phyloP scores from a whole-genome alignment of 1,140 invertebrate species.

The Apis florea region DNA sequence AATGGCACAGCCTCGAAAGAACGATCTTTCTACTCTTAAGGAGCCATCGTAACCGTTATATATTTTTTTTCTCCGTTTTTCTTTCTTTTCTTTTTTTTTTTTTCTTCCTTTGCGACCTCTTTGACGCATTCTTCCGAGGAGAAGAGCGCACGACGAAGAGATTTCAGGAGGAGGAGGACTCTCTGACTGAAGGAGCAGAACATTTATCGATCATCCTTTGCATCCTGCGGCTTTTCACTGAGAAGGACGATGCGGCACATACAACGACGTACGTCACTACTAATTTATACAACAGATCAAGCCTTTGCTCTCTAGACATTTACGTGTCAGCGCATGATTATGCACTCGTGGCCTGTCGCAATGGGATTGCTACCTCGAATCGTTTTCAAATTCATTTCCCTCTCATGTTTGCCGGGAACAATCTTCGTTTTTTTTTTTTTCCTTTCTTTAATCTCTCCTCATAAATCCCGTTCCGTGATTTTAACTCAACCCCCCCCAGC shows the following conservation, averaged over 20 bases:
- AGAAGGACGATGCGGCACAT: constrained; percentile 64
- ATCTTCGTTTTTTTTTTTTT: neutral
- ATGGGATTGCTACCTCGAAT: constrained; percentile 28
- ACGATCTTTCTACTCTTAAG: neutral
- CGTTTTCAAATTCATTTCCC: too few relatives aligned
- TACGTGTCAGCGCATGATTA: constrained; percentile 62
- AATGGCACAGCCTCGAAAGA: neutral
- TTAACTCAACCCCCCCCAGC: too few relatives aligned
- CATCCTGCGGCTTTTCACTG: constrained; percentile 47
- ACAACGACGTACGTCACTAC: constrained; percentile 68
- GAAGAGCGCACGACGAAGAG: constrained; percentile 16
- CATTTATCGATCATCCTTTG: constrained; percentile 39
- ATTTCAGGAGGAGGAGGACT: neutral
- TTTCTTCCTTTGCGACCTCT: neutral
- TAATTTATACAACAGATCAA: constrained; percentile 71
- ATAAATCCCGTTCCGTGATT: too few relatives aligned
- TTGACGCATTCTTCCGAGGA: neutral
- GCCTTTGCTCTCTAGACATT: constrained; percentile 69
- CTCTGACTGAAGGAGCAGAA: neutral
- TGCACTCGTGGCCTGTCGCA: constrained; percentile 56
- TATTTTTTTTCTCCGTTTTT: neutral
- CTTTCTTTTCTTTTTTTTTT: neutral
- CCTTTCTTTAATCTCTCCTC: too few relatives aligned
- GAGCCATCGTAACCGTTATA: neutral
- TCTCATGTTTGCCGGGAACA: too few relatives aligned